Base-by-base conservation (phyloP, 2,888 invertebrate genomes). In the Watsonalla binaria region DNA sequence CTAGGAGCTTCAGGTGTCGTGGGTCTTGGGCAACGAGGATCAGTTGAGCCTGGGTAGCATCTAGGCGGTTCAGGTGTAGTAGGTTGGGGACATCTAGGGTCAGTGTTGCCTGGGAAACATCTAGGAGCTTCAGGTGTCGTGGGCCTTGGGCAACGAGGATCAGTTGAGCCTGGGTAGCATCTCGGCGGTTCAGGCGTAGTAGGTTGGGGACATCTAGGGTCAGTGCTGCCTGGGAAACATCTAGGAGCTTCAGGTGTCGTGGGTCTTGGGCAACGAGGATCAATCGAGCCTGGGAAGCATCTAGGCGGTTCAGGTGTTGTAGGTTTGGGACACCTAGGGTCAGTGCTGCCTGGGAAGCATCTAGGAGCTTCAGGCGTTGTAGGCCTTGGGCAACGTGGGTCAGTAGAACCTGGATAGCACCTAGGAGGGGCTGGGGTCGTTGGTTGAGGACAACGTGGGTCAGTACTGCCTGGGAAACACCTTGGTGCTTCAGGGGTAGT, bases 1-100 rank as follows among this genome's bases (percentile, higher is more conserved):
- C 54, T 61, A 5, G 67, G 72, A 15, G 55, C 62, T 6, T 56
- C 59, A 42, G 67, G 68, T 24, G 75, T 74, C 62, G 77, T 62
- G 6, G 60, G 46, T 51, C 61, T 8, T 5, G 79, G 80, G 56
- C 81, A 82, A 34, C 74, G 61, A 0, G 76, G 72, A 57, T 85
- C 80, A 0, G 52, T 62, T 5, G 78, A 76, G 6, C 84, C 84
- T 24, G 79, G 77, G 58, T 67, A 74, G 47, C 80, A 78, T 42
- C 42, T 6, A 11, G 42, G 42, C 5, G 42, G 42, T 42, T 8
- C 11, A 5, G 42, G 42, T 6, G 8, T 59, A 0, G 60, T 58
- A 0, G 66, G 58, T 47, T 53, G 56, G 0, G 77, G 74, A 52
- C 79, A 79, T 53, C 37, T 6, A 37, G 60, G 74, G 70, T 62